These are phyloP conservation scores for Varanus salvator DNA, from an alignment of 2,113 vertebrate species.

Conservation along the genomic window DNA sequence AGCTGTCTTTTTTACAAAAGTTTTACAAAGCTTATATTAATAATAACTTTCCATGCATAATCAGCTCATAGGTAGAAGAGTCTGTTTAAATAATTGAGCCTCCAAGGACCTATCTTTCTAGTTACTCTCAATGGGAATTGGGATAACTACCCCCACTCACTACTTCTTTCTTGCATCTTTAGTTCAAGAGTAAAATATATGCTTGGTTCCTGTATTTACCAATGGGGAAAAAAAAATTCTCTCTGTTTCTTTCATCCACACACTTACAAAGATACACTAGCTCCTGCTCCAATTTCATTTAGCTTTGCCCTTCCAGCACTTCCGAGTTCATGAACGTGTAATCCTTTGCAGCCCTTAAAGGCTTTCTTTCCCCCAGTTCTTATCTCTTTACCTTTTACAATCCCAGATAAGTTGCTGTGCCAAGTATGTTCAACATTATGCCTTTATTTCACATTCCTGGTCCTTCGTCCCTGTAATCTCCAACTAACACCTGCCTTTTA, in stretches of 20 bases:
- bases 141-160: background rate
- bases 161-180: background rate
- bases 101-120: background rate
- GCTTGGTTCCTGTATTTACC: constrained; percentile 38
- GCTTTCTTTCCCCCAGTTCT: constrained; percentile 50
- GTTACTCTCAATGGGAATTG: constrained; percentile 9
- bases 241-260: background rate
- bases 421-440: constrained; percentile 40
- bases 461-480: constrained; percentile 33
- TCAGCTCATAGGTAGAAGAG: constrained; percentile 22
- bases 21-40: background rate
- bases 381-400: constrained; percentile 45
- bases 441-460: constrained; percentile 50
- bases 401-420: constrained; percentile 43
- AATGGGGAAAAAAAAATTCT: constrained; percentile 58
- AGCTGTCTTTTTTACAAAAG: constrained; percentile 45
- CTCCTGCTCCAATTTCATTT: constrained; percentile 49
- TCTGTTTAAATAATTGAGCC: constrained; percentile 35
- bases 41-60: constrained; percentile 14
- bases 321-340: constrained; percentile 58
- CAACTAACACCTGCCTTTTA: constrained; percentile 25
- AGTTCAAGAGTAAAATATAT: background rate
- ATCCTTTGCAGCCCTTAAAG: constrained; percentile 63
- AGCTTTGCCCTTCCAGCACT: constrained; percentile 17
- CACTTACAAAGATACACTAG: constrained; percentile 42